Base-by-base conservation (phyloP, 2,888 invertebrate genomes). In the Girardia tigrina region DNA sequence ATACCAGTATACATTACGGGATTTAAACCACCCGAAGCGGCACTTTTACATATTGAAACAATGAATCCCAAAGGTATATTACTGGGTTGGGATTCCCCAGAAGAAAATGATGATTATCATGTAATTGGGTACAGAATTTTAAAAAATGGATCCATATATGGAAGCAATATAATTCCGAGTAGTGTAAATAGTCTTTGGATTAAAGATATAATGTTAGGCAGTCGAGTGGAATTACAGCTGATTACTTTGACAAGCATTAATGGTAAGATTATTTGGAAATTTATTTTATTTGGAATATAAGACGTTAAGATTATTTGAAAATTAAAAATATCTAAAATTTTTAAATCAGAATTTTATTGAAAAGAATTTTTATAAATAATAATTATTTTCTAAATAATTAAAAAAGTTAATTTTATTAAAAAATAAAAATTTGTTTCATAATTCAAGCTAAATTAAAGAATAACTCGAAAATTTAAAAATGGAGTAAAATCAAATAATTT, bases 101-200 rank as follows among this genome's bases (percentile, higher is more conserved):
- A 83, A 75, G 83, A 84, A 78, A 81, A 80, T 77, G 83, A 82
- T 12, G 83, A 83, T 77, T 83, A 82, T 14, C 79, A 78, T n/a
- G 80, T 84, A 26, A 82, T 83, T 16, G 84, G 84, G 28, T 84
- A 83, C 78, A 84, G 83, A 78, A 80, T 84, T 80, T 78, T 84
- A 78, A 83, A 82, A 79, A 81, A 84, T 79, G 82, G 82, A 20
- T 80, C 81, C 70, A 79, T 82, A 16, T 83, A 84, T 77, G 84
- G 84, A 4, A 80, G 82, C 26, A 69, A 36, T 20, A 80, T 83
- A 29, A 82, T 84, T 73, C 83, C 83, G 1, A 80, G 81, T 0
- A 83, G 83, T 70, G 82, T 82, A 1, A 81, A 81, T 78, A 81
- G 79, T 73, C 78, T 83, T 71, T 78, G 81, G n/a, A 81, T 84